phyloP scores from a whole-genome alignment of 2,113 vertebrate genomes.

The Sceloporus undulatus region DNA sequence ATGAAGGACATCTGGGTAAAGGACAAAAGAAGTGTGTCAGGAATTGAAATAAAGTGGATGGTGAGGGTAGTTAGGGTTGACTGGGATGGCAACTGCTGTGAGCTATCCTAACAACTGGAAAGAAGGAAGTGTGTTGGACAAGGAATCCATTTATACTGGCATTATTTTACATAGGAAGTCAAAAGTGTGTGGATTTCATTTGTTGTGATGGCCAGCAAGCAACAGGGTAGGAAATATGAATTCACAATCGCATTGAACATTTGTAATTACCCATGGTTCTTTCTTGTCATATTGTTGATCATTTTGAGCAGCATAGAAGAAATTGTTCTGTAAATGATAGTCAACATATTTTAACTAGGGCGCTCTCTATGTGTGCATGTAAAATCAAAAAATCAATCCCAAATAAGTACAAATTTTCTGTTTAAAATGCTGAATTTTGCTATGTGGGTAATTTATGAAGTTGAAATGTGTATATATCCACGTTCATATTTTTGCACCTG shows the following conservation, averaged over 20 bases:
- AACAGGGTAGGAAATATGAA: constrained; percentile 51
- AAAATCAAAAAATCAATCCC: neutral
- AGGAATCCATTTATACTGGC: constrained; percentile 64
- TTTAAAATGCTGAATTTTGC: neutral
- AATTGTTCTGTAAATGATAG: constrained; percentile 31
- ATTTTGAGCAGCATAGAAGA: neutral
- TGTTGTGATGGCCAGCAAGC: constrained; percentile 6
- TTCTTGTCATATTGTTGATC: constrained; percentile 46
- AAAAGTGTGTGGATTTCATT: constrained; percentile 52
- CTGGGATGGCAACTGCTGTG: constrained; percentile 60
- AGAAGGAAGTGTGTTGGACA: constrained; percentile 61
- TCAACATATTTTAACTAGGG: constrained; percentile 44
- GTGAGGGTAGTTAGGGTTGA: constrained; percentile 39
- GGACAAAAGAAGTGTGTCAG: constrained; percentile 51
- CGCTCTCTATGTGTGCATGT: neutral
- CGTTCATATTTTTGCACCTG: neutral
- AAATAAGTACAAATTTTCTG: neutral
- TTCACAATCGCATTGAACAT: constrained; percentile 47
- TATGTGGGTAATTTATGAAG: too few relatives aligned
- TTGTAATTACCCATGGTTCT: constrained; percentile 51
- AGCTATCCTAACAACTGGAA: constrained; percentile 62
- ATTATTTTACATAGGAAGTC: constrained; percentile 54
- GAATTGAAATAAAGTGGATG: constrained; percentile 34
- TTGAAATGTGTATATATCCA: too few relatives aligned
- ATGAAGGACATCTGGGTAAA: constrained; percentile 71